These are phyloP conservation scores for Psittacula derbiana DNA, from an alignment of 2,797 vertebrate species.

Conservation along the genomic window DNA sequence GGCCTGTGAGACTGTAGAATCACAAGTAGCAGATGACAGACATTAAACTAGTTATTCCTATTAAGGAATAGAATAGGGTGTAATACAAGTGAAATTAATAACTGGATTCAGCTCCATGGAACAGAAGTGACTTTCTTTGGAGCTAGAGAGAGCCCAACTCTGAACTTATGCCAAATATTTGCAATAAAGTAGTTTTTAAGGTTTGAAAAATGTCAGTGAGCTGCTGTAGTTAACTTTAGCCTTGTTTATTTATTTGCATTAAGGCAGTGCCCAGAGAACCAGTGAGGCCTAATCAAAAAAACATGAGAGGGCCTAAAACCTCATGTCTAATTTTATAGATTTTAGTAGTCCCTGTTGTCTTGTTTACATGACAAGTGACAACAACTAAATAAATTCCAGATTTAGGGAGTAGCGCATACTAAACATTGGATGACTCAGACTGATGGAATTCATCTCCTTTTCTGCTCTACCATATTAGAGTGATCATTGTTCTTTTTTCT, in stretches of 20 bases:
- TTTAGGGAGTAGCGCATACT: constrained; percentile 9
- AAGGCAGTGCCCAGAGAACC: background rate
- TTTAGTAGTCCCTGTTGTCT: constrained; percentile 41
- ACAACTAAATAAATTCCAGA: constrained; percentile 48
- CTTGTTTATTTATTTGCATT: constrained; percentile 2
- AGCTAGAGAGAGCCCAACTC: background rate
- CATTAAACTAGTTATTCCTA: constrained; percentile 37
- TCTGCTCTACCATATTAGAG: background rate
- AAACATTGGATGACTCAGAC: background rate
- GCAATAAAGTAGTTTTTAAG: background rate
- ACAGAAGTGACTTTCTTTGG: background rate
- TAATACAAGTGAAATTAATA: constrained; percentile 37
- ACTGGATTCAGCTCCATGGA: constrained; percentile 5
- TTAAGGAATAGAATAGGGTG: constrained; percentile 29
- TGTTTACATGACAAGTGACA: constrained; percentile 58
- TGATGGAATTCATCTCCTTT: background rate
- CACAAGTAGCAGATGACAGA: constrained; percentile 42
- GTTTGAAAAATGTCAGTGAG: background rate
- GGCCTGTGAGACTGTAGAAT: background rate
- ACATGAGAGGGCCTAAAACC: background rate
- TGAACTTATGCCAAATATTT: background rate
- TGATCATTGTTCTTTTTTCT: background rate
- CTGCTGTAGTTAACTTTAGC: background rate
- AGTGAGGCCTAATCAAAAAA: background rate
- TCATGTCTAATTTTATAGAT: constrained; percentile 34